A percentile compares a stretch with the other conserved stretches of the same genome.
phyloP scores from a whole-genome alignment of 2,113 vertebrate species.

The Heloderma charlesbogerti region DNA sequence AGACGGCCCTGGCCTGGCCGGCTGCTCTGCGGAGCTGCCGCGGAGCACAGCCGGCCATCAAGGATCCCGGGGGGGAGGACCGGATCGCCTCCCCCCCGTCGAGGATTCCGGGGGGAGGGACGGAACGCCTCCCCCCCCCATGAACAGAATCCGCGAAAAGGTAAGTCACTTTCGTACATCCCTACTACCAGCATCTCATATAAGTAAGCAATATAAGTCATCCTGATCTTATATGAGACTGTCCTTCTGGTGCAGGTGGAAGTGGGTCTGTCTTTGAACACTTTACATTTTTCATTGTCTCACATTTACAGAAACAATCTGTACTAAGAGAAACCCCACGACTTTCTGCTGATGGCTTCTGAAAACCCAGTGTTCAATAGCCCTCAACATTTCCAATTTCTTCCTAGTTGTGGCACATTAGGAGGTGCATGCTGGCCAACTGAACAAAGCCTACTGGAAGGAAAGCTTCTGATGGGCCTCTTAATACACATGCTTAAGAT shows the following conservation, averaged over 20 bases:
- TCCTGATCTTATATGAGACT: slow-evolving; percentile 16
- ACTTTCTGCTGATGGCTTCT: slow-evolving; percentile 58
- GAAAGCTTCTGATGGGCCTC: slow-evolving; percentile 66
- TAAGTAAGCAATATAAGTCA: neutral
- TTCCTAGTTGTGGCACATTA: slow-evolving; percentile 69
- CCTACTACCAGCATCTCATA: neutral
- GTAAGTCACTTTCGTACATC: no score
- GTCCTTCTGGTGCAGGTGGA: slow-evolving; percentile 44
- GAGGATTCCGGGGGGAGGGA: no score
- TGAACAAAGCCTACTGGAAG: slow-evolving; percentile 66
- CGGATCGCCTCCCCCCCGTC: no score
- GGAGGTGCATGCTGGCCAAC: slow-evolving; percentile 65
- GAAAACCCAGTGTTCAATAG: slow-evolving; percentile 68
- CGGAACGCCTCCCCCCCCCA: no score
- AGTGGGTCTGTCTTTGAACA: slow-evolving; percentile 67
- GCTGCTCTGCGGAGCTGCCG: no score
- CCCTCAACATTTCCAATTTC: slow-evolving; percentile 75
- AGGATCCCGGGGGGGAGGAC: no score
- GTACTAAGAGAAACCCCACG: slow-evolving; percentile 35
- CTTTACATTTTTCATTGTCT: slow-evolving; percentile 60
- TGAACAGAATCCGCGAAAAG: no score
- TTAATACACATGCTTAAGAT: slow-evolving; percentile 61
- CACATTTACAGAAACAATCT: slow-evolving; percentile 62
- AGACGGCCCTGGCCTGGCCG: no score
- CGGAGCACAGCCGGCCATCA: no score